Percentiles rank a stretch among this genome's conserved stretches.
These are phyloP conservation scores for Coenonympha glycerion DNA, from an alignment of 2,888 invertebrate genomes.

Conservation along the genomic window DNA sequence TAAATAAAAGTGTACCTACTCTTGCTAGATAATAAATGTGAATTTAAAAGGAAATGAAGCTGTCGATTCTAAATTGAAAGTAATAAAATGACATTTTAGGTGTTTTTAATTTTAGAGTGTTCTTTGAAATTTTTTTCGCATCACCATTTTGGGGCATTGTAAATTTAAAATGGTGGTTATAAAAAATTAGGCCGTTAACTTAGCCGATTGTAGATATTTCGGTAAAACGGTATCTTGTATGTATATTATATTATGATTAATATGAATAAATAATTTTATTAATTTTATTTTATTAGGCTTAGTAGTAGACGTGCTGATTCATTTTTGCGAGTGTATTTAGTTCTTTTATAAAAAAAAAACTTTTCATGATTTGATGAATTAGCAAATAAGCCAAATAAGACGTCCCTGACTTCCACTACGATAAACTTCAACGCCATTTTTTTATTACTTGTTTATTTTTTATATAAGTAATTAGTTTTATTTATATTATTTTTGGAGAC, in stretches of 20 bases:
- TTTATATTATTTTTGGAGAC: no score
- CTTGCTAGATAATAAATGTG: slow-evolving; percentile 65
- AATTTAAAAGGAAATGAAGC: slow-evolving; percentile 63
- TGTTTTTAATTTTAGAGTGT: slow-evolving; percentile 47
- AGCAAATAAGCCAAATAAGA: no score
- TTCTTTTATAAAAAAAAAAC: neutral
- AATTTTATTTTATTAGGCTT: slow-evolving; percentile 11
- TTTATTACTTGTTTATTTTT: no score
- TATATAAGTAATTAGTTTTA: no score
- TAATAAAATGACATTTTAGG: slow-evolving; percentile 70
- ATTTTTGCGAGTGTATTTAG: slow-evolving; percentile 5
- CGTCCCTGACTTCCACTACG: no score
- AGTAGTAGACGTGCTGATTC: slow-evolving; percentile 20
- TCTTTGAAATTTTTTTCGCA: slow-evolving; percentile 20
- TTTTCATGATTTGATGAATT: neutral
- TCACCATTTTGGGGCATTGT: neutral
- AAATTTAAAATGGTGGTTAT: slow-evolving; percentile 10
- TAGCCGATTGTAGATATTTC: slow-evolving; percentile 3
- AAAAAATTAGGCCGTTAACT: slow-evolving; percentile 10
- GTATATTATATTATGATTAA: slow-evolving; percentile 12
- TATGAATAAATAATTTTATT: slow-evolving; percentile 1
- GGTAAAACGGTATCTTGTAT: slow-evolving; percentile 4
- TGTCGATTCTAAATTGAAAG: slow-evolving; percentile 73
- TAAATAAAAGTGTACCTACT: slow-evolving; percentile 56
- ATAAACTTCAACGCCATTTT: no score